These are phyloP conservation scores for Athetis lepigone DNA, from an alignment of 2,888 invertebrate species.

Conservation along the genomic window DNA sequence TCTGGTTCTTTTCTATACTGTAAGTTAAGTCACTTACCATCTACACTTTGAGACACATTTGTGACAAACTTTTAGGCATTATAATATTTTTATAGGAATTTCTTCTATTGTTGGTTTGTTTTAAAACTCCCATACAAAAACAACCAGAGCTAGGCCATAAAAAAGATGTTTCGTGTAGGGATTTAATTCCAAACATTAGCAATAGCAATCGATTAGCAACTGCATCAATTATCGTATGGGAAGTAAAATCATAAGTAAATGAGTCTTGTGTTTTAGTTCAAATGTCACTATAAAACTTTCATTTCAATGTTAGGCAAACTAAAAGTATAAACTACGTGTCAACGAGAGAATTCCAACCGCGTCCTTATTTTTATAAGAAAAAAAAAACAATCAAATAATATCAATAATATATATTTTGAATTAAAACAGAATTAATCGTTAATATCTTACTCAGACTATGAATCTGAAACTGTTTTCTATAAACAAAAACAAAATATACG, in stretches of 20 bases:
- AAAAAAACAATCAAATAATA: constrained; percentile 41
- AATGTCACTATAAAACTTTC: constrained; percentile 9
- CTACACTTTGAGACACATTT: constrained; percentile 19
- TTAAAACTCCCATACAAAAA: too few relatives aligned
- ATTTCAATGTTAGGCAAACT: not conserved
- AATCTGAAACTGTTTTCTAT: constrained; percentile 22
- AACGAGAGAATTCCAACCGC: constrained; percentile 42
- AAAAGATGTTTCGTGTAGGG: too few relatives aligned
- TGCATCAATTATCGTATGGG: not conserved
- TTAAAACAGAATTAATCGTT: constrained; percentile 40
- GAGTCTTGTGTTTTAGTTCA: constrained; percentile 36
- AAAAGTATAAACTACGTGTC: constrained; percentile 22
- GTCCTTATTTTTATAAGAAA: constrained; percentile 11
- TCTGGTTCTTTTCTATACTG: too few relatives aligned
- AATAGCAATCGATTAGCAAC: too few relatives aligned
- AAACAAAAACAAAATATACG: constrained; percentile 40
- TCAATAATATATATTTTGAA: constrained; percentile 54
- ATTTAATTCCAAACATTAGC: too few relatives aligned
- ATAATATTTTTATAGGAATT: too few relatives aligned
- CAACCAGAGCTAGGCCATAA: too few relatives aligned
- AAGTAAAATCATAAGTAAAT: not conserved
- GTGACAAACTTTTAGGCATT: too few relatives aligned
- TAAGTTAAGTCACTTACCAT: constrained; percentile 4
- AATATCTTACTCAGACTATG: constrained; percentile 42
- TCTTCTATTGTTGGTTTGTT: too few relatives aligned